These are phyloP conservation scores for Ophthalmolycus amberensis DNA, from an alignment of 2,113 vertebrate species.

Conservation along the genomic window DNA sequence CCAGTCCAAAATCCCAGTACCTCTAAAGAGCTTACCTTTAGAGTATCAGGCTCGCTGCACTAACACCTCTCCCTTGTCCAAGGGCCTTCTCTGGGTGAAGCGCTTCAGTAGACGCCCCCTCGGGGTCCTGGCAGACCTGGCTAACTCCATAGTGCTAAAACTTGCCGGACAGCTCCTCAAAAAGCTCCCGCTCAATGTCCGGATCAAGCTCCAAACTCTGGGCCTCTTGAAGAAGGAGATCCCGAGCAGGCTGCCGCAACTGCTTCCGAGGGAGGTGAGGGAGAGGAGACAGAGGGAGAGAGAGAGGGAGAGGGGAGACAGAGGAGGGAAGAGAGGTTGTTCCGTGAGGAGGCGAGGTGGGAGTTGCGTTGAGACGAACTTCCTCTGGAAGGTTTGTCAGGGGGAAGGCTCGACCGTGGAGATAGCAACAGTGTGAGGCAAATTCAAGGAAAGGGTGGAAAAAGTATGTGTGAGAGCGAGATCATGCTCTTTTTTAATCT, in stretches of 20 bases:
- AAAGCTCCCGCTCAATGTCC: conserved; percentile 78
- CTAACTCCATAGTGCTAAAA: conserved; percentile 76
- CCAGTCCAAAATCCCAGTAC: conserved; percentile 88
- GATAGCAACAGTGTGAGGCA: conserved; percentile 62
- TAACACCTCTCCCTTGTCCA: conserved; percentile 42
- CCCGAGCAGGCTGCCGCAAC: conserved; percentile 85
- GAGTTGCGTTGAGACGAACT: conserved; percentile 80
- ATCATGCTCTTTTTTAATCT: conserved; percentile 9
- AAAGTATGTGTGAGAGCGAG: background rate
- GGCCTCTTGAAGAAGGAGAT: conserved; percentile 84
- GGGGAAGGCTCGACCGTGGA: conserved; percentile 83
- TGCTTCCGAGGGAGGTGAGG: conserved; percentile 82
- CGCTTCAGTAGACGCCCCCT: conserved; percentile 78
- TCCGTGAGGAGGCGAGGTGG: conserved; percentile 78
- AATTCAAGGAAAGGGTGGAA: background rate
- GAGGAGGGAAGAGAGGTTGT: conserved; percentile 74
- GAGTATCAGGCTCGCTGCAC: conserved; percentile 62
- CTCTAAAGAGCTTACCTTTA: conserved; percentile 72
- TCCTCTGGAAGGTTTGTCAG: conserved; percentile 77
- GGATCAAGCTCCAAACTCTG: conserved; percentile 79
- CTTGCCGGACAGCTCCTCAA: conserved; percentile 79
- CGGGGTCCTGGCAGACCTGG: conserved; percentile 80
- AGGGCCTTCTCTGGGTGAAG: conserved; percentile 61
- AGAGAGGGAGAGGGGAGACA: conserved; percentile 74
- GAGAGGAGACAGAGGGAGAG: conserved; percentile 75